Evolutionary conservation across 2,888 invertebrate genomes (phyloP).

Genomic region (Cheilosia urbana): DNA sequence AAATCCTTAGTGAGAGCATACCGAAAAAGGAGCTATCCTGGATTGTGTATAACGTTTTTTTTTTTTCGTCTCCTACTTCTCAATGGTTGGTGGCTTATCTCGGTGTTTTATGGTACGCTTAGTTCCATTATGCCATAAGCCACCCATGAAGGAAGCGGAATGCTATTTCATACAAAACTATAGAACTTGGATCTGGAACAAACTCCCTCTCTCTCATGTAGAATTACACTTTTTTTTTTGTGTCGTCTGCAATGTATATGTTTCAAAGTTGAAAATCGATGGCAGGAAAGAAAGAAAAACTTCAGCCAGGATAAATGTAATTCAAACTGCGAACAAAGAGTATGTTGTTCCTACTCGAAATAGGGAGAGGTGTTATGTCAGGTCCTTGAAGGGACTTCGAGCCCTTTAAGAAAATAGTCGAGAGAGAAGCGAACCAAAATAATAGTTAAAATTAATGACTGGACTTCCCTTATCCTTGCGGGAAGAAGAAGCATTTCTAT

Average conservation of each 20-base stretch:
- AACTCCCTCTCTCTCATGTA: constrained; percentile 23
- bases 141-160: constrained; percentile 55
- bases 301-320: constrained; percentile 57
- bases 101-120: constrained; percentile 75
- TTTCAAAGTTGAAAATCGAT: constrained; percentile 67
- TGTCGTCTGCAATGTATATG: constrained; percentile 24
- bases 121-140: constrained; percentile 73
- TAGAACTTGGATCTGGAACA: constrained; percentile 65
- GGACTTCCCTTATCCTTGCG: constrained; percentile 58
- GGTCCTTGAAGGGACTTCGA: constrained; percentile 56
- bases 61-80: constrained; percentile 23
- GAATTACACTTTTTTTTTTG: constrained; percentile 23
- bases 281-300: constrained; percentile 26
- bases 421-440: constrained; percentile 50
- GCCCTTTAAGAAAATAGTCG: constrained; percentile 29
- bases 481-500: constrained; percentile 33
- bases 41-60: constrained; percentile 48
- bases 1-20: constrained; percentile 69
- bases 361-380: constrained; percentile 63
- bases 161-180: constrained; percentile 52
- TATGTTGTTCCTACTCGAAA: constrained; percentile 53
- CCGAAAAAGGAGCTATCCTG: constrained; percentile 58
- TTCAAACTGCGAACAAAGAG: constrained; percentile 71
- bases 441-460: constrained; percentile 68
- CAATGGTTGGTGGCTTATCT: constrained; percentile 72